Conservation (phyloP, 2,113 vertebrate genomes). For the Lepus americanus region DNA sequence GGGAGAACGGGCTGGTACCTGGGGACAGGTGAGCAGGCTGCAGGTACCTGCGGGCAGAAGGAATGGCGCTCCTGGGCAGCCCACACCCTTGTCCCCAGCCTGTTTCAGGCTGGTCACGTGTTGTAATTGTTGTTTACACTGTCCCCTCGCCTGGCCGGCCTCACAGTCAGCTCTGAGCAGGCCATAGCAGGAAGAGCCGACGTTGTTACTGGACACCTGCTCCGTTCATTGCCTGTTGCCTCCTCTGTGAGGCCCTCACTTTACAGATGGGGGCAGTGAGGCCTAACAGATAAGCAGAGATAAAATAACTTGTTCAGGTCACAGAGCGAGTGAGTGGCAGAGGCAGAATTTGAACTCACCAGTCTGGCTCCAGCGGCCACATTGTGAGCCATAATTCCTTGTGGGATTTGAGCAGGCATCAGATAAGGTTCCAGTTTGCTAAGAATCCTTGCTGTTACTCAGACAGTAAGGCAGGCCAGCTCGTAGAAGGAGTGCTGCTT, state of each 20-base stretch:
- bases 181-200: neutral
- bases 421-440: neutral
- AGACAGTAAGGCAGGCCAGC: neutral
- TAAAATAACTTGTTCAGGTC: neutral
- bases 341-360: conserved; percentile 20
- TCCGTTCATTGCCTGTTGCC: neutral
- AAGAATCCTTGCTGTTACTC: neutral
- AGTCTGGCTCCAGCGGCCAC: neutral
- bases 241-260: neutral
- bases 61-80: neutral
- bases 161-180: neutral
- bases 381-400: neutral
- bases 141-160: neutral
- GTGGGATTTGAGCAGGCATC: neutral
- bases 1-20: neutral
- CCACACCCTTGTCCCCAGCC: neutral
- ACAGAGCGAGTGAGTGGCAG: neutral
- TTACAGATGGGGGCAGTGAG: neutral
- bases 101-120: conserved; percentile 2
- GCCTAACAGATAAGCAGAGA: neutral
- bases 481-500: neutral
- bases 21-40: neutral
- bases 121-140: neutral
- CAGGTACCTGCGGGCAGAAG: neutral
- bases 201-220: neutral